A percentile compares a stretch with the other conserved stretches of the same genome.
Evolutionary conservation across 2,888 invertebrate genomes (phyloP).

Genomic region (Acronicta psi): DNA sequence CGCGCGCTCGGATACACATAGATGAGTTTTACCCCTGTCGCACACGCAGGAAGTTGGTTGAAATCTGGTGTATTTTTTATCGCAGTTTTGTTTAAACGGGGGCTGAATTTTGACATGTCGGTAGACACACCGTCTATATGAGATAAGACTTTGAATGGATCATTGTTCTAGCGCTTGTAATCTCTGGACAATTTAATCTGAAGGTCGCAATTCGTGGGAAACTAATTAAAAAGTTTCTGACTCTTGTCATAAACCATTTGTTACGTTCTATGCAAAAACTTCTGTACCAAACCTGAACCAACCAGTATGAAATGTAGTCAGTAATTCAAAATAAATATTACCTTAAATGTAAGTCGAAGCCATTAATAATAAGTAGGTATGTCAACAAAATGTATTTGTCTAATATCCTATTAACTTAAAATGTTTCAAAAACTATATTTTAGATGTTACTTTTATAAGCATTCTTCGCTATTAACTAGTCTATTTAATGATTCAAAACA

Average conservation of each 20-base stretch:
- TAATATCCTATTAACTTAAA: constrained; percentile 14
- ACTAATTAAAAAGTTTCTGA: constrained; percentile 43
- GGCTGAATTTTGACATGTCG: constrained; percentile 76
- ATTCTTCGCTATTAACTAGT: constrained; percentile 33
- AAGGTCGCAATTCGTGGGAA: constrained; percentile 63
- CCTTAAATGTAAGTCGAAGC: neutral
- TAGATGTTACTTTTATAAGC: constrained; percentile 7
- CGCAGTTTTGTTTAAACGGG: constrained; percentile 80
- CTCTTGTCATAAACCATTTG: constrained; percentile 34
- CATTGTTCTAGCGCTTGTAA: constrained; percentile 74
- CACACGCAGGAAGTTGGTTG: constrained; percentile 83
- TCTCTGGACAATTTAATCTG: constrained; percentile 63
- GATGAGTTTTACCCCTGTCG: constrained; percentile 71
- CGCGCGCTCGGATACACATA: constrained; percentile 67
- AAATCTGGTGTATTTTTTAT: constrained; percentile 87
- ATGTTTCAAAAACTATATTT: constrained; percentile 3
- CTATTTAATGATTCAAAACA: constrained; percentile 67
- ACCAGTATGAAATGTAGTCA: neutral
- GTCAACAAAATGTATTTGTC: constrained; percentile 9
- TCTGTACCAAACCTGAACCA: constrained; percentile 1
- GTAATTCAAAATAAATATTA: constrained; percentile 7
- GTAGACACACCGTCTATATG: constrained; percentile 74
- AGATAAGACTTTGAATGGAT: constrained; percentile 80
- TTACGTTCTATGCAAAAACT: constrained; percentile 34
- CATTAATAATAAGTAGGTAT: constrained; percentile 15